Percentiles rank a stretch among this genome's conserved stretches.
Evolutionary conservation across 2,888 invertebrate genomes (phyloP).

Genomic region (Thera obeliscata): DNA sequence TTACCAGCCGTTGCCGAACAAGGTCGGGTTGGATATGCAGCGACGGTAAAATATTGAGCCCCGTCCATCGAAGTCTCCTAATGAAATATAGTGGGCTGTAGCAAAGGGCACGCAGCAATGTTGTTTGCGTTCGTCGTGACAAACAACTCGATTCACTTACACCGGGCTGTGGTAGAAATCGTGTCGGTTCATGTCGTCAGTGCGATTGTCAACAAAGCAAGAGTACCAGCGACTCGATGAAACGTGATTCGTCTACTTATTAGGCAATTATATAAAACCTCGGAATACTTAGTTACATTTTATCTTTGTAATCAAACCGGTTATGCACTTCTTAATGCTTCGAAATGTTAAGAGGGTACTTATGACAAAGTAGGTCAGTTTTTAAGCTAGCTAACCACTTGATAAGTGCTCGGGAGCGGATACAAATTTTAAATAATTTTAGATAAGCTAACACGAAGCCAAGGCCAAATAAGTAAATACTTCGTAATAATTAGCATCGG

Average conservation of each 20-base stretch:
- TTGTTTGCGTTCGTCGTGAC: slow-evolving; percentile 33
- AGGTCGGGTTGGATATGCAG: slow-evolving; percentile 55
- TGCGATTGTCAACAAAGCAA: slow-evolving; percentile 63
- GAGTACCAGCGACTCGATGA: slow-evolving; percentile 49
- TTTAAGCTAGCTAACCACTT: neutral
- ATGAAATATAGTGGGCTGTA: slow-evolving; percentile 31
- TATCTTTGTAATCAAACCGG: slow-evolving; percentile 38
- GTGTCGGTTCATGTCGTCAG: slow-evolving; percentile 62
- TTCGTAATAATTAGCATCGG: too few species aligned
- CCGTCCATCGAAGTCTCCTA: slow-evolving; percentile 40
- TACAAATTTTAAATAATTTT: neutral
- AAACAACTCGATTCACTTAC: slow-evolving; percentile 34
- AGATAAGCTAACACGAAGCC: too few species aligned
- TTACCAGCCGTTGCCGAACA: slow-evolving; percentile 53
- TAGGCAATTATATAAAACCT: slow-evolving; percentile 54
- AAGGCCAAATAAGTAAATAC: neutral
- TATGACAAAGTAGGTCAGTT: slow-evolving; percentile 4
- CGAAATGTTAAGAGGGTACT: neutral
- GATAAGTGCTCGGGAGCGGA: neutral
- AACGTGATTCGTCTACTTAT: slow-evolving; percentile 66
- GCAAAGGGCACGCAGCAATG: slow-evolving; percentile 41
- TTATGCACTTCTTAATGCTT: slow-evolving; percentile 16
- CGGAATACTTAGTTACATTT: slow-evolving; percentile 40
- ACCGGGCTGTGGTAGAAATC: slow-evolving; percentile 55
- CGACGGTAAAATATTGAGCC: slow-evolving; percentile 34